phyloP scores from a whole-genome alignment of 2,888 invertebrate species.

The Aplocera efformata region DNA sequence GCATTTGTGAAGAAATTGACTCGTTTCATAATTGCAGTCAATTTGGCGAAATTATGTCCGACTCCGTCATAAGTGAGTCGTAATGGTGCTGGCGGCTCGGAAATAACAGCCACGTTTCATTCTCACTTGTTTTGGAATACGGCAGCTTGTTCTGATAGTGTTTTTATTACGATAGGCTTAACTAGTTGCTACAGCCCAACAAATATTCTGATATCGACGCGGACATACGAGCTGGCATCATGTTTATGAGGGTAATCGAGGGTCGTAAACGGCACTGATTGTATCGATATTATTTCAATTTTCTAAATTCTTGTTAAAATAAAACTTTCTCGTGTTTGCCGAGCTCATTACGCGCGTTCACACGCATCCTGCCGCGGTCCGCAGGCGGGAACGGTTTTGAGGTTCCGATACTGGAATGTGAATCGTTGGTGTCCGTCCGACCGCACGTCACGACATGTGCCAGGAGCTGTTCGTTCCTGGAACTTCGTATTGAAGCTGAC shows the following conservation, averaged over 20 bases:
- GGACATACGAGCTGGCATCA: conserved; percentile 35
- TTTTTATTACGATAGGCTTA: conserved; percentile 43
- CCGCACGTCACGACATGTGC: too few relatives aligned
- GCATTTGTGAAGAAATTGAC: conserved; percentile 49
- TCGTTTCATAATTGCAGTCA: conserved; percentile 55
- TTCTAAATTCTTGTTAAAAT: conserved; percentile 37
- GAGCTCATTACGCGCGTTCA: conserved; percentile 56
- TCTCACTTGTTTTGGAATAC: conserved; percentile 43
- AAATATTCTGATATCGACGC: conserved; percentile 47
- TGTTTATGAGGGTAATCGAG: conserved; percentile 46
- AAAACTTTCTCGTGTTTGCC: conserved; percentile 50
- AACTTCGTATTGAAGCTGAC: too few relatives aligned
- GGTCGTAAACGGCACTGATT: conserved; percentile 51
- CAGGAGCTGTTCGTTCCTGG: too few relatives aligned
- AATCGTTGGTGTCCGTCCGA: too few relatives aligned
- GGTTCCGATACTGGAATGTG: too few relatives aligned
- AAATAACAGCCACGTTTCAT: conserved; percentile 50
- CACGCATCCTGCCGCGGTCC: conserved; percentile 34
- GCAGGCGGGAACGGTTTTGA: conserved; percentile 25
- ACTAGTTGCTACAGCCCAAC: conserved; percentile 33
- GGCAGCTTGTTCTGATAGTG: conserved; percentile 44
- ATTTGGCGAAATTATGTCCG: conserved; percentile 53
- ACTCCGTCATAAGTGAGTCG: conserved; percentile 49
- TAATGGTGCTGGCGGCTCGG: conserved; percentile 52
- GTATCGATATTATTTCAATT: conserved; percentile 57